Base-by-base conservation (phyloP, 2,113 vertebrate genomes). In the Ameiurus melas region DNA sequence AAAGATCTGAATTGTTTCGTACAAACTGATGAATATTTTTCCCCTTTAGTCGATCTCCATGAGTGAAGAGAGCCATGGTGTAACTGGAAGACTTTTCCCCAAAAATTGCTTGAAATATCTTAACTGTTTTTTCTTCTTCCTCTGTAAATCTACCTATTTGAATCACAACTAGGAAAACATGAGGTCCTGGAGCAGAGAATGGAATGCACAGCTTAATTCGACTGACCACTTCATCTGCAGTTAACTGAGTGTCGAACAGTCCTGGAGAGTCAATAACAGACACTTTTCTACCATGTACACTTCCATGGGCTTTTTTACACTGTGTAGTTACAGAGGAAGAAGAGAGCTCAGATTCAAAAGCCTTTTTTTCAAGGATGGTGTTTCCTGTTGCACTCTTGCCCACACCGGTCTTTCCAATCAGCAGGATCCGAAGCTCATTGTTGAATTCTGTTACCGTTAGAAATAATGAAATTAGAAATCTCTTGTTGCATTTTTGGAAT, bases 211-310 rank as follows among this genome's bases (percentile, higher is more conserved):
- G 36, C 33, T 77, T 60, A 60, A 90, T 86, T 75, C 86, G 64
- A 27, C 22, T 47, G 2, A 84, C 1, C 0, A 80, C 86, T 10
- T 90, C 83, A 1, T 88, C 51, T n/a, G 0, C 19, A 66, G 64
- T 47, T 19, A 90, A 51, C 16, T n/a, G 9, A 36, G 87, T 89
- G 60, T 90, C 84, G 85, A 85, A 88, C 66, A 89, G 33, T 14
- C 88, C 91, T 27, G 91, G 91, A 66, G 91, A 88, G 86, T 92
- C 91, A 55, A 92, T 84, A 33, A 92, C 84, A 53, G 25, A 77
- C 2, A 91, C 64, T 36, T 64, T 70, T 83, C 84, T 83, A 19
- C 75, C 78, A 30, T 84, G 47, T n/a, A 85, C 84, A 17, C 17
- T 17, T n/a, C 30, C 60, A 84, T 36, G 2, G 25, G 1, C 30